These are phyloP conservation scores for Drosophila repleta DNA, from an alignment of 1,140 invertebrate genomes.

Conservation along the genomic window DNA sequence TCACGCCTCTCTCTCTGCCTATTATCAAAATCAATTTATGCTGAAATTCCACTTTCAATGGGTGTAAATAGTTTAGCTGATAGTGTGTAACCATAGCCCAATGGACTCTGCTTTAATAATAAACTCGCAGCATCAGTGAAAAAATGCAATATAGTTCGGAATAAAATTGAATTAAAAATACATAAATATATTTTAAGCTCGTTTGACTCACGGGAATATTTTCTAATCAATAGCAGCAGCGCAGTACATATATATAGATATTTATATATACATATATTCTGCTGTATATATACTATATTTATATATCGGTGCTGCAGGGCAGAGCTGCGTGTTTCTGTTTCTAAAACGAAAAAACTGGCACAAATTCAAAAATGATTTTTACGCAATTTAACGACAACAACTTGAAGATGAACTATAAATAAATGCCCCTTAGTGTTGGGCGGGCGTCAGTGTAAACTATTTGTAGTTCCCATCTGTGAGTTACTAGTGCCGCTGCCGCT, in stretches of 20 bases:
- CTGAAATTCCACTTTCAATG: no score
- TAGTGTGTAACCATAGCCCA: no score
- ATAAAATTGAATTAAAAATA: slow-evolving; percentile 79
- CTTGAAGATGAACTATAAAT: slow-evolving; percentile 78
- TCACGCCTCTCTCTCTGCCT: no score
- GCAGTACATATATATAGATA: slow-evolving; percentile 19
- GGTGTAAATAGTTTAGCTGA: no score
- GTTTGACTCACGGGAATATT: slow-evolving; percentile 54
- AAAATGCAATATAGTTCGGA: slow-evolving; percentile 23
- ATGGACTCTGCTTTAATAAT: no score
- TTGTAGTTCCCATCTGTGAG: slow-evolving; percentile 56
- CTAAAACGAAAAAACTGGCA: slow-evolving; percentile 67
- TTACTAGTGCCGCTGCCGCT: slow-evolving; percentile 44
- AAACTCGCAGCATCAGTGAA: neutral
- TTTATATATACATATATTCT: slow-evolving; percentile 20
- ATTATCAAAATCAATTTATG: no score
- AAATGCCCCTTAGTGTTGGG: slow-evolving; percentile 55
- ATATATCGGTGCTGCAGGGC: slow-evolving; percentile 34
- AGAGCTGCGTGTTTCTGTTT: slow-evolving; percentile 29
- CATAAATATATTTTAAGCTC: slow-evolving; percentile 70
- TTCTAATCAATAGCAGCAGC: slow-evolving; percentile 20
- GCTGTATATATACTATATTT: slow-evolving; percentile 15
- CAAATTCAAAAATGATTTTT: slow-evolving; percentile 81
- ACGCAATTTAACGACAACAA: slow-evolving; percentile 81
- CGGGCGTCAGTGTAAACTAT: slow-evolving; percentile 46